Evolutionary conservation across 1,140 invertebrate genomes (phyloP).

Genomic region (Dreissena polymorpha): DNA sequence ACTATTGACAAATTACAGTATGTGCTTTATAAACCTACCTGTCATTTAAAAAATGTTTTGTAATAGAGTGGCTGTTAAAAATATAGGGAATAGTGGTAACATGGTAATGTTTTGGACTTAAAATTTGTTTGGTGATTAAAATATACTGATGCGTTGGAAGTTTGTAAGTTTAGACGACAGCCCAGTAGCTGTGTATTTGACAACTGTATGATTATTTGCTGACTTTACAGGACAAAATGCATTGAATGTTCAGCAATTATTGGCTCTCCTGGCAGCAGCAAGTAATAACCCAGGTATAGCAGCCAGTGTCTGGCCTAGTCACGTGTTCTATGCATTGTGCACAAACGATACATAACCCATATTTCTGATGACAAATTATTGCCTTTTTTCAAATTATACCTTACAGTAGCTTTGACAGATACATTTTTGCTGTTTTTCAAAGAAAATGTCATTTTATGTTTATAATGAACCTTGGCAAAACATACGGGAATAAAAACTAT

Average conservation of each 20-base stretch:
- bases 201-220: constrained; percentile 21
- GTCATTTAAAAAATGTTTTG: constrained; percentile 3
- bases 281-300: constrained; percentile 80
- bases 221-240: constrained; percentile 54
- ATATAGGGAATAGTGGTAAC: too few relatives aligned
- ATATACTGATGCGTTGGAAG: too few relatives aligned
- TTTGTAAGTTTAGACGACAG: too few relatives aligned
- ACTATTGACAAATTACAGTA: too few relatives aligned
- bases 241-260: constrained; percentile 78
- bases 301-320: not conserved
- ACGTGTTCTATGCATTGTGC: constrained; percentile 25
- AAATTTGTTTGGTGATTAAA: too few relatives aligned
- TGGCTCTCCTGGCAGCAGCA: constrained; percentile 84
- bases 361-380: too few relatives aligned
- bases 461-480: too few relatives aligned
- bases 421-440: constrained; percentile 6
- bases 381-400: not conserved
- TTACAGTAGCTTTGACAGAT: not conserved
- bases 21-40: too few relatives aligned
- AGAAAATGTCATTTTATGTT: constrained; percentile 1
- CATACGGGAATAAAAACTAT: too few relatives aligned
- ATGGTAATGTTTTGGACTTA: too few relatives aligned
- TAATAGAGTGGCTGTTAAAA: too few relatives aligned
- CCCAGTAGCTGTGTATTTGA: too few relatives aligned
- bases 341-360: constrained; percentile 29